Conservation (phyloP, 2,113 vertebrate genomes). For the rat (Rattus norvegicus) region GRCr8 NC_086031.1:74105501-74106000, state of each 20-base stretch:
- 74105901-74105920: not conserved
- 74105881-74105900: not conserved
- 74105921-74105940: not conserved
- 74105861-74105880: not conserved
- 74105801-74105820: not conserved
- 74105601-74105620: not conserved
- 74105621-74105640: not conserved
- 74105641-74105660: slow-evolving; percentile 24
- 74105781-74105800: not conserved
- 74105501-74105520: not conserved
- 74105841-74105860: no score
- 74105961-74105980: not conserved
- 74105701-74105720: not conserved
- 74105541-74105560: not conserved
- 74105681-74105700: not conserved
- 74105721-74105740: not conserved
- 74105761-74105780: not conserved
- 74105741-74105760: not conserved
- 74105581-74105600: not conserved
- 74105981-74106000: not conserved
- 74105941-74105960: not conserved
- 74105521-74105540: not conserved
- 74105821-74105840: not conserved
- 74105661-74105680: not conserved
- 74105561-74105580: not conserved